Conservation (phyloP, 2,113 vertebrate species). For the Scomber colias region DNA sequence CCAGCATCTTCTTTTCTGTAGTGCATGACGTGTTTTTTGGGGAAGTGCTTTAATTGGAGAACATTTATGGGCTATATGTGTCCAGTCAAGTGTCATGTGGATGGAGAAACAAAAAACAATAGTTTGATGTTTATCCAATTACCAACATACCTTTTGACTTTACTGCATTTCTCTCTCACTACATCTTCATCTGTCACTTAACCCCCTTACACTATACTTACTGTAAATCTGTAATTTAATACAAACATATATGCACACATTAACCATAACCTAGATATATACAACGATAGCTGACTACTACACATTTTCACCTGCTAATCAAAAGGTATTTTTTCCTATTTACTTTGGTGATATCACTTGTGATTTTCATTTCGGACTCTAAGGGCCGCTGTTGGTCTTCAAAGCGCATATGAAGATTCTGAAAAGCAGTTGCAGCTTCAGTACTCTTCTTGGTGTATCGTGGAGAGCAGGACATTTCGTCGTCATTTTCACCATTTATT, state of each 20-base stretch:
- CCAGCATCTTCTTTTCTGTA: fast-evolving
- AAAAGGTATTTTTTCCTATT: neutral
- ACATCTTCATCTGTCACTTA: neutral
- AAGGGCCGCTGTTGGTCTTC: slow-evolving; percentile 71
- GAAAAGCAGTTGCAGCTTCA: slow-evolving; percentile 11
- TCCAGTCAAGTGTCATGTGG: fast-evolving
- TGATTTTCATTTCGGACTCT: slow-evolving; percentile 43
- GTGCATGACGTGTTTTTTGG: neutral
- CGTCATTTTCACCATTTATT: neutral
- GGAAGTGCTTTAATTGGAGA: neutral
- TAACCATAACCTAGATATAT: too few species aligned
- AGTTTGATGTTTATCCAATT: neutral
- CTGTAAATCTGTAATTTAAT: neutral
- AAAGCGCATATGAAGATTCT: neutral
- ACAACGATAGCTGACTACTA: neutral
- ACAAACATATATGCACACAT: neutral
- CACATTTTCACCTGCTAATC: fast-evolving
- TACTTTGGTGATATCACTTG: neutral
- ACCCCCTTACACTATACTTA: fast-evolving
- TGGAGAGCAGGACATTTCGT: neutral
- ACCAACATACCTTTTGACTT: neutral
- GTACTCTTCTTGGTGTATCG: neutral
- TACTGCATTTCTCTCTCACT: neutral
- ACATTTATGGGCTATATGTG: fast-evolving
- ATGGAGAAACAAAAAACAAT: neutral